These are phyloP conservation scores for Xestia sexstrigata DNA, from an alignment of 2,888 invertebrate species.

Conservation along the genomic window DNA sequence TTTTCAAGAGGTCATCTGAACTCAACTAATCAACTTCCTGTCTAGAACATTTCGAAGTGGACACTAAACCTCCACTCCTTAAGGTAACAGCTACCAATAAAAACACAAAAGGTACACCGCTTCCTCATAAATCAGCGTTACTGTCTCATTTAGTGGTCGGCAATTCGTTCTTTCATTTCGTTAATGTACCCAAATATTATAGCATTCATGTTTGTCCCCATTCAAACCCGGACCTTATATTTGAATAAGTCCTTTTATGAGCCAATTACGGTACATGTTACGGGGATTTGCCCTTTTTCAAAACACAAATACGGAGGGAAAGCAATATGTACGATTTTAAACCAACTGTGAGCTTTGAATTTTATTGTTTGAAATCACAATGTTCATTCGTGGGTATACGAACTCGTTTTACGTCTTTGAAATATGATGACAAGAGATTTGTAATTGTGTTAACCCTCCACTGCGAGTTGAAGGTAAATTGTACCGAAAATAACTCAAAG, in stretches of 20 bases:
- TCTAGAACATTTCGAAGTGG: background rate
- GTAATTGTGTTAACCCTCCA: constrained; percentile 36
- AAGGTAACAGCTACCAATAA: constrained; percentile 27
- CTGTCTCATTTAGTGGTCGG: constrained; percentile 50
- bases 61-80: background rate
- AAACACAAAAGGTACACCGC: constrained; percentile 21
- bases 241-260: constrained; percentile 57
- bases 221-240: constrained; percentile 47
- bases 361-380: constrained; percentile 53
- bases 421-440: constrained; percentile 25
- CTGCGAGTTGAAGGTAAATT: constrained; percentile 19
- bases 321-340: constrained; percentile 42
- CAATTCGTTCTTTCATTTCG: constrained; percentile 49
- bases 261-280: constrained; percentile 52
- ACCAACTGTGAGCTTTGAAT: constrained; percentile 32
- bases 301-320: constrained; percentile 48
- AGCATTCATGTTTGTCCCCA: constrained; percentile 49
- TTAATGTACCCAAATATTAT: constrained; percentile 58
- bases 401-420: constrained; percentile 23
- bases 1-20: background rate
- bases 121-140: constrained; percentile 45
- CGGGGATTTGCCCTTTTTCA: constrained; percentile 48
- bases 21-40: too few relatives aligned
- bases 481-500: constrained; percentile 20
- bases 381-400: constrained; percentile 17